Evolutionary conservation across 2,797 vertebrate species (phyloP), one percentile per base, ranked within the genome.

Genomic region (Acestrorhynchus altus): DNA sequence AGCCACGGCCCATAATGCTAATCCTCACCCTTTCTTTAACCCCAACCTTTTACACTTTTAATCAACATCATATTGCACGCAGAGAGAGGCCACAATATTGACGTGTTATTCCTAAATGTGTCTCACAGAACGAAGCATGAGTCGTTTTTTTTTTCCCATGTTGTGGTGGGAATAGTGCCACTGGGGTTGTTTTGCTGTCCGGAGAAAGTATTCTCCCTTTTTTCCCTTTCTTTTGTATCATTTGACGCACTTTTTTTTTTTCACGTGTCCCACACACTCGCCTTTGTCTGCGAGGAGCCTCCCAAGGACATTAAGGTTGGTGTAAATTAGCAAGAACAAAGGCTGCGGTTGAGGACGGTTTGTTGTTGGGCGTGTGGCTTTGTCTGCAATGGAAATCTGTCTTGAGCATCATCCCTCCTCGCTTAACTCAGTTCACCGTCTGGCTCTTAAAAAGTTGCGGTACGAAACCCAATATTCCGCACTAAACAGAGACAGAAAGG

Each of bases 31-130:
- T 90, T 89, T 93, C 75, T 82, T 88, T 92, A 90, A 94, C 93
- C 93, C 89, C 86, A 92, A 94, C 93, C 93, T 93, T n/a, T 93
- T 94, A 92, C 90, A 92, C 93, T 92, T 90, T 94, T 94, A 93
- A 94, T 94, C 92, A 94, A 93, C 90, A 91, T 94, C 93, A 93
- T 93, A 92, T 92, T 91, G 85, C 22, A 83, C 31, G 31, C 83
- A 86, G 89, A 89, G 90, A 88, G 88, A 92, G 90, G 90, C 89
- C 90, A 74, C 93, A 92, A 93, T 92, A 93, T 94, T 92, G 84
- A 91, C 90, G 86, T 89, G 89, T 89, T 92, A 89, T 92, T 90
- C 86, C 86, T 89, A 0, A 56, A 83, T 72, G 87, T 78, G 79
- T 84, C 91, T 86, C 80, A 70, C 73, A 65, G 86, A 88, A 88